A percentile compares a stretch with the other conserved stretches of the same genome.
Conservation (phyloP, 2,888 invertebrate genomes). For the Synergus umbraculus region DNA sequence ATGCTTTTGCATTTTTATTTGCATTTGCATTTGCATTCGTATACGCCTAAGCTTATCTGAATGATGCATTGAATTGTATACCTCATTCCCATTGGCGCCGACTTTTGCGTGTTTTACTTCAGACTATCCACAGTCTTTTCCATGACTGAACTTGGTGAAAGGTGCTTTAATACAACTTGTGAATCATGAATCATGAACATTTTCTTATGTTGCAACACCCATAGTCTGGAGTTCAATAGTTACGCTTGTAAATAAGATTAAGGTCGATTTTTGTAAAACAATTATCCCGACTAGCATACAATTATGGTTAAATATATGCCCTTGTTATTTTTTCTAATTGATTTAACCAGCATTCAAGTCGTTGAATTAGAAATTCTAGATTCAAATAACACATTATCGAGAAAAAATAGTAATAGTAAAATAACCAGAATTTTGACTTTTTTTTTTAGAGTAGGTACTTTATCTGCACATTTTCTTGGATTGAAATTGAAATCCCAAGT, state of each 20-base stretch:
- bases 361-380: too few species aligned
- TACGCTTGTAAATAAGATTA: constrained; percentile 36
- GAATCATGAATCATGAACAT: constrained; percentile 24
- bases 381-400: too few species aligned
- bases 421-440: background rate
- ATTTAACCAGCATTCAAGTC: too few species aligned
- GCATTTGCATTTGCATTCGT: constrained; percentile 6
- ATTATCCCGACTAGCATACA: background rate
- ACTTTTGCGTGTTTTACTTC: background rate
- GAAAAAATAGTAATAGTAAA: too few species aligned
- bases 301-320: background rate
- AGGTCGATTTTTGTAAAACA: constrained; percentile 31
- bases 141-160: constrained; percentile 37
- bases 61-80: constrained; percentile 33
- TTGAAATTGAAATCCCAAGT: background rate
- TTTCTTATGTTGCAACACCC: constrained; percentile 32
- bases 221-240: constrained; percentile 38
- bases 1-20: background rate
- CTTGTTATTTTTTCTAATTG: too few species aligned
- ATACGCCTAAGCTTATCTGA: constrained; percentile 9
- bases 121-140: constrained; percentile 8
- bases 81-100: constrained; percentile 23
- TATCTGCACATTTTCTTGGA: background rate
- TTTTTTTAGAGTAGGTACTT: background rate
- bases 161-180: constrained; percentile 21